phyloP scores from a whole-genome alignment of 2,113 vertebrate species.

The Strigops habroptila region DNA sequence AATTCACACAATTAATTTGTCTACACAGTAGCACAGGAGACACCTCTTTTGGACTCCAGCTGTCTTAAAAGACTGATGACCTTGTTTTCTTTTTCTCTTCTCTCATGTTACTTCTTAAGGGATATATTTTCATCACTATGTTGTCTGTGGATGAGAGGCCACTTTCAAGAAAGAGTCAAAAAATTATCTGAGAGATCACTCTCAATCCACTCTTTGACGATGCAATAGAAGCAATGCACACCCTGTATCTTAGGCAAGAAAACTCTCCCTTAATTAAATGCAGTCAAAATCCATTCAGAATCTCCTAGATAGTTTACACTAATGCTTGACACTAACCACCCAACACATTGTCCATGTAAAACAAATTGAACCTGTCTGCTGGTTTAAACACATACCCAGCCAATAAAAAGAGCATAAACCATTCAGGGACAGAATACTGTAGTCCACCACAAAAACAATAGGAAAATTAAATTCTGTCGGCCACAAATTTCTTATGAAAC shows the following conservation, averaged over 20 bases:
- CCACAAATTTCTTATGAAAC: background rate
- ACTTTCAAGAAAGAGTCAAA: background rate
- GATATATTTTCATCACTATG: background rate
- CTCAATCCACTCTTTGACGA: background rate
- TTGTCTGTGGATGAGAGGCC: background rate
- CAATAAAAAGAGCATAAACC: background rate
- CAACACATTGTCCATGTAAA: background rate
- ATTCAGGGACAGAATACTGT: background rate
- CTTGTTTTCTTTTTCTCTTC: background rate
- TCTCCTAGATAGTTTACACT: background rate
- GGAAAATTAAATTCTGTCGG: background rate
- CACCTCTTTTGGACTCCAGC: background rate
- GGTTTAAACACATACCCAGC: background rate
- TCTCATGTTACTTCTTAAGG: background rate
- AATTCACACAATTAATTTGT: background rate
- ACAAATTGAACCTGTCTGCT: background rate
- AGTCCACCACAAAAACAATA: background rate
- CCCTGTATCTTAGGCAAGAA: background rate
- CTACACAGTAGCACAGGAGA: background rate
- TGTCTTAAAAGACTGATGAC: background rate
- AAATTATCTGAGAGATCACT: background rate
- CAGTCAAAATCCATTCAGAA: background rate
- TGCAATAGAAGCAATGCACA: rapidly evolving
- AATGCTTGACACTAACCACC: background rate
- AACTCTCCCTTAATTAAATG: background rate